These are phyloP conservation scores for Caenorhabditis briggsae DNA, from an alignment of 1,140 invertebrate species.

Conservation along the genomic window DNA sequence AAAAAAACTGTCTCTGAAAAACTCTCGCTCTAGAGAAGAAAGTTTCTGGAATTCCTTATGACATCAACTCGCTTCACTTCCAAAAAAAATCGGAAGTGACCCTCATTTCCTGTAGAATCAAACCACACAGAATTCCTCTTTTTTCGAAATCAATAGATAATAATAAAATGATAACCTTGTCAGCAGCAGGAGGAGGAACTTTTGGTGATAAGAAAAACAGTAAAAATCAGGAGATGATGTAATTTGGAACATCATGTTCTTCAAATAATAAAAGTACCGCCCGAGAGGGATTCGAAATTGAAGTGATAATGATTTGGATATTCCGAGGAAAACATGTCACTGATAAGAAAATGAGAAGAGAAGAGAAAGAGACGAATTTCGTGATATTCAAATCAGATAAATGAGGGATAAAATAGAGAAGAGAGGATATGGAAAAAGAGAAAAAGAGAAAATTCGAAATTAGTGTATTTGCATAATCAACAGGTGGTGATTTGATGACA, in stretches of 20 bases:
- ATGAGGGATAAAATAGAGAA: not conserved
- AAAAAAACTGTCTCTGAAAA: too few species aligned
- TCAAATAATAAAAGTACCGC: constrained; percentile 22
- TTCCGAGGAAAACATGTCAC: not conserved
- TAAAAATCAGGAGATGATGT: too few species aligned
- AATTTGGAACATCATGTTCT: constrained; percentile 25
- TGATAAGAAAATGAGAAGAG: not conserved
- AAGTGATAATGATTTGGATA: constrained; percentile 12
- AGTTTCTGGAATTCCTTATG: not conserved
- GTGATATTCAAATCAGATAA: constrained; percentile 54
- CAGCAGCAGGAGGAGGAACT: not conserved
- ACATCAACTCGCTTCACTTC: not conserved
- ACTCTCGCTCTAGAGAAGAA: too few species aligned
- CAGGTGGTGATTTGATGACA: constrained; percentile 36
- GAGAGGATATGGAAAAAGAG: not conserved
- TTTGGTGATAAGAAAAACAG: not conserved
- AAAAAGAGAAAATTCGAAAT: not conserved
- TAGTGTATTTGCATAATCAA: constrained; percentile 48
- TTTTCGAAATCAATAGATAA: constrained; percentile 36
- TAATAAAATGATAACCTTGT: not conserved
- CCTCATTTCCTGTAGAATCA: not conserved
- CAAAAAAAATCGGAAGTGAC: not conserved
- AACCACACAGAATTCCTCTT: too few species aligned
- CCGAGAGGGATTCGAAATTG: constrained; percentile 28
- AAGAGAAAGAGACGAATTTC: constrained; percentile 46